Evolutionary conservation across 2,888 invertebrate species (phyloP).

Genomic region (Erebia aethiops): DNA sequence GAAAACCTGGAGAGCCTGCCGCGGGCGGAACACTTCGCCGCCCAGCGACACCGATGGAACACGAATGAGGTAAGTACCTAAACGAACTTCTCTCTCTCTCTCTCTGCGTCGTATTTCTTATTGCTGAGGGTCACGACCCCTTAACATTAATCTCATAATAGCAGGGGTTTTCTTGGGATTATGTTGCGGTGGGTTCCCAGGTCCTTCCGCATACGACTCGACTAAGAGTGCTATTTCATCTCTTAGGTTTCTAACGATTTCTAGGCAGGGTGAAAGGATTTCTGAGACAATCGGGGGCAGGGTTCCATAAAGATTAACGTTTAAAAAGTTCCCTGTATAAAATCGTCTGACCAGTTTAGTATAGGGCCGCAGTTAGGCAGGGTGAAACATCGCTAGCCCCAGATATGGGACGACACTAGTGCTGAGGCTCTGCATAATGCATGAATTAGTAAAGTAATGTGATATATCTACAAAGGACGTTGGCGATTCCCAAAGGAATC

Average conservation of each 20-base stretch:
- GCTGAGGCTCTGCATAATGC: background rate
- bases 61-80: slow-evolving; percentile 93
- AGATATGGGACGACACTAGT: background rate
- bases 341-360: background rate
- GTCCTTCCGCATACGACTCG: too few species aligned
- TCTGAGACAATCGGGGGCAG: too few species aligned
- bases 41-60: slow-evolving; percentile 98
- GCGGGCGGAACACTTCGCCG: slow-evolving; percentile 96
- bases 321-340: background rate
- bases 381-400: background rate
- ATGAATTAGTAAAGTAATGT: background rate
- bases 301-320: too few species aligned
- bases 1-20: slow-evolving; percentile 97
- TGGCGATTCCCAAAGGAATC: too few species aligned
- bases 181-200: too few species aligned
- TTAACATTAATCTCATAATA: too few species aligned
- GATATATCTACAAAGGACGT: too few species aligned
- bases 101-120: background rate
- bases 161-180: too few species aligned
- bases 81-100: background rate
- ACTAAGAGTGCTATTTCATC: too few species aligned
- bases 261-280: too few species aligned
- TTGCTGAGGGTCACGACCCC: background rate
- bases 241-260: too few species aligned
- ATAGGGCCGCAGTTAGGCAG: background rate